Base-by-base conservation (phyloP, 2,113 vertebrate species). In the Pyxicephalus adspersus region DNA sequence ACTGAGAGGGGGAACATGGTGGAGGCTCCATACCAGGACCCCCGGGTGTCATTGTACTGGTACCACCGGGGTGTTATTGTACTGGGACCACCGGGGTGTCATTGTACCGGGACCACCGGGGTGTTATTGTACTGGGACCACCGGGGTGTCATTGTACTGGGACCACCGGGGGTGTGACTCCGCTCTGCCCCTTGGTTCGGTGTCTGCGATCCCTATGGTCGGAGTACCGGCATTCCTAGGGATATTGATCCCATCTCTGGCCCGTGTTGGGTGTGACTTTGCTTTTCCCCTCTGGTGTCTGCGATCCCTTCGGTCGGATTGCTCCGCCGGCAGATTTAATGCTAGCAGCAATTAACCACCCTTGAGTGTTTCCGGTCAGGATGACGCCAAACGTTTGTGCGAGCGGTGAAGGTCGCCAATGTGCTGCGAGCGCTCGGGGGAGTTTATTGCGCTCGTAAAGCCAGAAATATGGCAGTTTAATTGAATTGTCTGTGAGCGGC, bases 371-470 rank as follows among this genome's bases (percentile, higher is more conserved):
- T 71, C 55, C 51, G 68, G 79, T 38, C 79, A 81, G 25, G 78
- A 73, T 38, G 63, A 64, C 34, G 20, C 31, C 38, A 1, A 52
- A 68, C 65, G 77, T 61, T 80, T 29, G 77, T 64, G 22, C 19
- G 13, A 28, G 7, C 45, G 25, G 38, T 38, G 26, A 73, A 81
- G 79, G 79, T 81, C 68, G 64, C 73, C 65, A 55, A 18, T 29
- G 26, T 3, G 58, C 45, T 9, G 54, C 58, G 77, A 19, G 64
- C 55, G 58, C 64, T 68, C 64, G 8, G 52, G 76, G 65, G 8
- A 20, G 34, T 72, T 81, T 81, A 81, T 73, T 73, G 70, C 9
- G 70, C 45, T 81, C 70, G 51, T 81, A 81, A 81, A 81, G 79
- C 50, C 51, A 74, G 79, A 81, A 74, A 74, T 81, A 81, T 74